Evolutionary conservation across 2,888 invertebrate genomes (phyloP), one percentile per base, ranked within the genome.

Genomic region (Pyrochroa serraticornis): DNA sequence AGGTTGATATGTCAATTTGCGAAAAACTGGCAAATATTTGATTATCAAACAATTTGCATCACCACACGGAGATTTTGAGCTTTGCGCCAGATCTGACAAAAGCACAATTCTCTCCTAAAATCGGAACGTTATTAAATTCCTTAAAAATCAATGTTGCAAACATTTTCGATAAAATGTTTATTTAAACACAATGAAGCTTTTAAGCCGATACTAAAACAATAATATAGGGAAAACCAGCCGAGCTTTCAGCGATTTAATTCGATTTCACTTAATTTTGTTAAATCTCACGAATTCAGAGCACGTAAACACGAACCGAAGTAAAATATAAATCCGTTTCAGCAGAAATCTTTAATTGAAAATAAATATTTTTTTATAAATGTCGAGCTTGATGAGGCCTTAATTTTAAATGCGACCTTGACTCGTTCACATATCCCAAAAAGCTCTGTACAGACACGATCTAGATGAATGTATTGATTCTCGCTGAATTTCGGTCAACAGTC

Each of bases 341-440:
- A 38, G 8, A 36, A 36, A 47, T 30, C 37, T 33, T 46, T 30
- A 10, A 32, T 30, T 42, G 33, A 9, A 22, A 52, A 36, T 10
- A 30, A 13, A n/a, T 33, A 43, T 43, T 36, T 55, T 55, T 55
- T 43, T 45, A 38, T 52, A 46, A 41, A 41, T 43, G 49, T 41
- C 46, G 54, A 59, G 55, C 59, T 59, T 45, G 45, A 55, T 59
- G 59, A 55, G 59, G 59, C 58, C 57, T 58, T 47, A 42, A 52
- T 52, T 42, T 42, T 7, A 37, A 33, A 32, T 12, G 45, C 38
- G 35, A 41, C 2, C 1, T 32, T 51, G 46, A 42, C 44, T 45
- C 30, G 37, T 12, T 44, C 34, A 53, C 39, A 59, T 59, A 59
- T 54, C 59, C 55, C 59, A 59, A 59, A 44, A 59, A 59, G 59